Conservation (phyloP, 2,113 vertebrate species). For the Procavia capensis region DNA sequence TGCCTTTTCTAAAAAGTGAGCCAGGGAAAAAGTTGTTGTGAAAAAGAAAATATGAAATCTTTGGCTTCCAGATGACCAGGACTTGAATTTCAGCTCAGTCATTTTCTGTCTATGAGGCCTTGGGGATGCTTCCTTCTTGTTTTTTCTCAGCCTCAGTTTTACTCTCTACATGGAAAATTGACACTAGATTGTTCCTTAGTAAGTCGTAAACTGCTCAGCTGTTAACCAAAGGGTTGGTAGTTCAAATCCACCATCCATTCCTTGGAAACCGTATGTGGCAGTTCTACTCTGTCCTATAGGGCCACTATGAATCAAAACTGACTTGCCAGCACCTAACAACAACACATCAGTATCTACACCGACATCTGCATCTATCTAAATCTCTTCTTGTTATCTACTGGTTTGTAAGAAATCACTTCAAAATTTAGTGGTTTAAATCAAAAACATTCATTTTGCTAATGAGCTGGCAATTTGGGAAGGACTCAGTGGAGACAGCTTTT, state of each 20-base stretch:
- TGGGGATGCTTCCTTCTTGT: neutral
- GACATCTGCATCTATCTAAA: neutral
- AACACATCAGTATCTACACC: neutral
- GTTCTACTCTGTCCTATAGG: too few species aligned
- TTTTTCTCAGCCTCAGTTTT: neutral
- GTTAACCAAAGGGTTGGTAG: too few species aligned
- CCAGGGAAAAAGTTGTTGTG: neutral
- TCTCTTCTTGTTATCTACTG: neutral
- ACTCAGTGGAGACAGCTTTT: neutral
- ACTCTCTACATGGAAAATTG: neutral
- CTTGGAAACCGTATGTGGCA: too few species aligned
- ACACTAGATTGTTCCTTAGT: neutral
- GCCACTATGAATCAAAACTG: too few species aligned
- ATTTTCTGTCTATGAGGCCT: neutral
- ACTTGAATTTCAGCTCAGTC: slow-evolving; percentile 18
- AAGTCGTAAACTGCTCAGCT: neutral
- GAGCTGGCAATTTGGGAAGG: neutral
- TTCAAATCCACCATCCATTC: too few species aligned
- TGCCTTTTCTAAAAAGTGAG: neutral
- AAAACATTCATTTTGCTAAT: slow-evolving; percentile 16
- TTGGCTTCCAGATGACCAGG: neutral
- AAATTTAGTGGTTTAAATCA: neutral
- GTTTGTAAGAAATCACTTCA: neutral
- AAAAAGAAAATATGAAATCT: neutral
- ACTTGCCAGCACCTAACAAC: too few species aligned